Conservation (phyloP, 2,113 vertebrate genomes). For the Dasyprocta punctata region DNA sequence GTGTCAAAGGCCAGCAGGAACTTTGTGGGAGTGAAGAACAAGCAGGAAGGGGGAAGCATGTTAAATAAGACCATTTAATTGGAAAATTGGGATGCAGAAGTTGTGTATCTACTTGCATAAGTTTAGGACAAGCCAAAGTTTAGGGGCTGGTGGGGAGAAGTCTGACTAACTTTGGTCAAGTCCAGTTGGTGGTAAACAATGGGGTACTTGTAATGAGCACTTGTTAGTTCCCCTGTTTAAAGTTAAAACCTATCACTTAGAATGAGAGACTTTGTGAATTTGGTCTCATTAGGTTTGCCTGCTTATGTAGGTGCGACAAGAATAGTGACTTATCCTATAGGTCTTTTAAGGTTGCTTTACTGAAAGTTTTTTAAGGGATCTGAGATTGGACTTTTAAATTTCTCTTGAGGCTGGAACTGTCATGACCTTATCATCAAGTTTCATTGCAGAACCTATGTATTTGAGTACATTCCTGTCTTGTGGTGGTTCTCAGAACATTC, state of each 20-base stretch:
- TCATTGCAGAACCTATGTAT: background rate
- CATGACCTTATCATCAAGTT: conserved; percentile 35
- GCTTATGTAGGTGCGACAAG: background rate
- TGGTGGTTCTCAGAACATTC: background rate
- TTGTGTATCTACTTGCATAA: conserved; percentile 48
- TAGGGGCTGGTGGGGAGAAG: background rate
- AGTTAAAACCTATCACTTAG: background rate
- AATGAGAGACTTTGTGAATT: background rate
- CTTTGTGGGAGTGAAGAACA: background rate
- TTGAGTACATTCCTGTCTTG: background rate
- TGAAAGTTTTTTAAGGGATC: conserved; percentile 16
- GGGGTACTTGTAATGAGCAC: background rate
- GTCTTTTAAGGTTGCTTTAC: background rate
- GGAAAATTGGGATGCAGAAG: conserved; percentile 28
- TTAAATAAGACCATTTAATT: conserved; percentile 20
- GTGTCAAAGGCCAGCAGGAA: background rate
- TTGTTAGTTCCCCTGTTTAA: conserved; percentile 9
- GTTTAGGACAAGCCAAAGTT: conserved; percentile 29
- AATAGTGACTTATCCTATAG: background rate
- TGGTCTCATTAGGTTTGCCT: background rate
- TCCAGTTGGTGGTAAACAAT: background rate
- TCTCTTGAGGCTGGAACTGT: background rate
- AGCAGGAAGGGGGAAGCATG: background rate
- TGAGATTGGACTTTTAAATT: conserved; percentile 29
- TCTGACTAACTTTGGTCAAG: conserved; percentile 34